Evolutionary conservation across 2,888 invertebrate species (phyloP), one percentile per base, ranked within the genome.

Genomic region (Cerastis leucographa): DNA sequence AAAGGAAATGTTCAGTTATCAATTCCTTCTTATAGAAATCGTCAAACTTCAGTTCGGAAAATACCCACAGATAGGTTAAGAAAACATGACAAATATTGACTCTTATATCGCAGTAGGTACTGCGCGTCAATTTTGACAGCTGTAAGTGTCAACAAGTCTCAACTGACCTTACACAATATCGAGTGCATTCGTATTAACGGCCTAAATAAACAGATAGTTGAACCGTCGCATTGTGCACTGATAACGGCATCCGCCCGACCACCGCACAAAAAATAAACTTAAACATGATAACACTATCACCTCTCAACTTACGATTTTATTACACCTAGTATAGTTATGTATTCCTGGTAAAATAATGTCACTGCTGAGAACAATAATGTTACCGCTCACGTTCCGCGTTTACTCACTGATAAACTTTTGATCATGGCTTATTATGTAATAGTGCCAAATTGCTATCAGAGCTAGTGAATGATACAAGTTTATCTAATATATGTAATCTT

Each of bases 121-220:
- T 71, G n/a, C 68, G 71, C 59, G 71, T 80, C 70, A 35, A 67
- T 76, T 85, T 81, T 73, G 85, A 81, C 86, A 76, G 78, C 73
- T 62, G 78, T 83, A 87, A 81, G 73, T 79, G 81, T 82, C 85
- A 83, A 83, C 80, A 80, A 83, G 89, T 87, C 85, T 88, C 87
- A 90, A 95, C 95, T 95, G 95, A 96, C 96, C 96, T 95, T 93
- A 90, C 94, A 85, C 95, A 96, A 95, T 90, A 90, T 87, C 89
- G 81, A 80, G 86, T 91, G 91, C 92, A 89, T 88, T 88, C 86
- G 86, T 83, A 84, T 85, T 84, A 87, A 85, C 86, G 90, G 90
- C 91, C 93, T 92, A 93, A 93, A 92, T 91, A 94, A 94, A 94
- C 92, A 92, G 89, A 88, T 87, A 86, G 86, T 83, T 87, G 81